Evolutionary conservation across 1,140 invertebrate genomes (phyloP).

Genomic region (Cotesia chilonis): DNA sequence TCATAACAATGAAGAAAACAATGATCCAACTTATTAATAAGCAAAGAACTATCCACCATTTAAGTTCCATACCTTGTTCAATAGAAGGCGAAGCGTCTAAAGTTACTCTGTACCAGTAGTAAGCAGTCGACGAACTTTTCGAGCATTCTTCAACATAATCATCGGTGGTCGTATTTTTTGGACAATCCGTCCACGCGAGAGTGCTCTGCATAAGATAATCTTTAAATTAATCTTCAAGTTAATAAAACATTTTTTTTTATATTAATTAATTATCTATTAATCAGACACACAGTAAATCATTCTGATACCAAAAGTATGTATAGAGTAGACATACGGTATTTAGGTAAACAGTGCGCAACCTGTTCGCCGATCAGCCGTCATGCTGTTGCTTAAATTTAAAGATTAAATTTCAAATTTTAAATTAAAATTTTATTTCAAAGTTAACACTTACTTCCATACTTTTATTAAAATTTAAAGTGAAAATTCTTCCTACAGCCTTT

Average conservation of each 20-base stretch:
- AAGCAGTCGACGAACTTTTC: conserved; percentile 84
- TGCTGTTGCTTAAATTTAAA: conserved; percentile 6
- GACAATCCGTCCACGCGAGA: conserved; percentile 87
- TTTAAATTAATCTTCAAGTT: conserved; percentile 11
- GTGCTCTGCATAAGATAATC: conserved; percentile 68
- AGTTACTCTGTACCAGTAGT: conserved; percentile 89
- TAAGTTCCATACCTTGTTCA: conserved; percentile 82
- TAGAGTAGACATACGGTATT: conserved; percentile 1
- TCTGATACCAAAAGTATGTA: no score
- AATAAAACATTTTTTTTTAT: background rate
- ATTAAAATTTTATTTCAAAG: background rate
- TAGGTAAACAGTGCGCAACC: background rate
- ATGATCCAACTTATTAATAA: conserved; percentile 92
- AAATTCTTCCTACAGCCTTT: conserved; percentile 17
- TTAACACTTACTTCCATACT: conserved; percentile 18
- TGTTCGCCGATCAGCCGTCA: conserved; percentile 2
- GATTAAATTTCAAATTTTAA: background rate
- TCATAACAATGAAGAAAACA: conserved; percentile 97
- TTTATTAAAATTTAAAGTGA: background rate
- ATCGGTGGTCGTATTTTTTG: conserved; percentile 71
- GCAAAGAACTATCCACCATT: conserved; percentile 95
- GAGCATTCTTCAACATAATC: conserved; percentile 80
- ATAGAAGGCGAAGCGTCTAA: conserved; percentile 85
- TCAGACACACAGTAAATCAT: no score
- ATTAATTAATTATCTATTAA: background rate